phyloP scores from a whole-genome alignment of 2,797 vertebrate species.

The Clarias laeviceps region DNA sequence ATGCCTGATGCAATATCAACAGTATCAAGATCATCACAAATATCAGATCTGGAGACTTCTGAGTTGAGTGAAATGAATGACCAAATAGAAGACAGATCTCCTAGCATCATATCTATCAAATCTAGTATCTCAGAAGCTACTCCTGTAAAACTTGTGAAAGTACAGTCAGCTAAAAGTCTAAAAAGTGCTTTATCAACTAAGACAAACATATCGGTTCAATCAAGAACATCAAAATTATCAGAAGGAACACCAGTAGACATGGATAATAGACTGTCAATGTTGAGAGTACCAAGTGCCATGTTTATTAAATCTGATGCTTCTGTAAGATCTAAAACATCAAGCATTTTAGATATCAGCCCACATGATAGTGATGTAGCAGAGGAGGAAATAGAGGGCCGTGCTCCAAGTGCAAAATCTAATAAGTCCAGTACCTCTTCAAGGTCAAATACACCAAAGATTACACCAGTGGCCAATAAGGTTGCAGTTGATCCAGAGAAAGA shows the following conservation, averaged over 20 bases:
- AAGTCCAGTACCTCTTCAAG: constrained; percentile 46
- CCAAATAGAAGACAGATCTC: constrained; percentile 38
- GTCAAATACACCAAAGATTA: constrained; percentile 61
- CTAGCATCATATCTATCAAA: constrained; percentile 50
- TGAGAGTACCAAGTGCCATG: constrained; percentile 34
- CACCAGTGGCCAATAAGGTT: constrained; percentile 17
- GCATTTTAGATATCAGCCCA: constrained; percentile 14
- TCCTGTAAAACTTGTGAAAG: constrained; percentile 7
- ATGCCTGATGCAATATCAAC: constrained; percentile 37
- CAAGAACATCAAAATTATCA: constrained; percentile 38
- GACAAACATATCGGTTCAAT: constrained; percentile 43
- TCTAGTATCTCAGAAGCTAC: constrained; percentile 31
- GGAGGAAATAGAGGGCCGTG: constrained; percentile 32
- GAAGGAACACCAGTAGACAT: constrained; percentile 6
- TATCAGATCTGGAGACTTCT: constrained; percentile 39
- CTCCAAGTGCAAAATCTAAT: constrained; percentile 53
- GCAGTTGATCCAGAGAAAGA: not conserved
- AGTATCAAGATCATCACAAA: constrained; percentile 59
- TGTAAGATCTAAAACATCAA: constrained; percentile 28
- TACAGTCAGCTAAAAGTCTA: constrained; percentile 48
- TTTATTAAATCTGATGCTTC: constrained; percentile 52
- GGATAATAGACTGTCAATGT: constrained; percentile 2
- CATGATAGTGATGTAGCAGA: not conserved
- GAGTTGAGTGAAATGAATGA: not conserved
- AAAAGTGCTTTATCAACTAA: constrained; percentile 49